Conservation (phyloP, 2,888 invertebrate genomes). For the Synanthedon vespiformis region DNA sequence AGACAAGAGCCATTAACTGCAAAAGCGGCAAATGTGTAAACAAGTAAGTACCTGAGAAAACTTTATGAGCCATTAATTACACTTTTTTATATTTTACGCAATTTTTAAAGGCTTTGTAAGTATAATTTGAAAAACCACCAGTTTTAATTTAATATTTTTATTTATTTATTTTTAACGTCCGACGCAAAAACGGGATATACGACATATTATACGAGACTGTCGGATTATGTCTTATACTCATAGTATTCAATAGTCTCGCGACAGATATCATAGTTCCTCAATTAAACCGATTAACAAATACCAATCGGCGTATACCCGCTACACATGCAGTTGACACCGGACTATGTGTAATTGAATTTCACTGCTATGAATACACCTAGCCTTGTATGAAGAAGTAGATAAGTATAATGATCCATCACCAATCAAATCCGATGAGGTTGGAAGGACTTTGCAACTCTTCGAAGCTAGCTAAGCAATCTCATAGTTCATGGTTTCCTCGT, state of each 20-base stretch:
- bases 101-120: not conserved
- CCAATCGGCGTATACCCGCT: not conserved
- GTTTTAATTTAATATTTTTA: too few relatives aligned
- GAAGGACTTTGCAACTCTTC: too few relatives aligned
- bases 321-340: too few relatives aligned
- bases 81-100: not conserved
- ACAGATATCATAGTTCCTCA: constrained; percentile 11
- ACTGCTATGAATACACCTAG: too few relatives aligned
- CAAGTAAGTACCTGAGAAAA: not conserved
- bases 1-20: not conserved
- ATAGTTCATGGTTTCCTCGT: too few relatives aligned
- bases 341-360: too few relatives aligned
- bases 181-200: constrained; percentile 14
- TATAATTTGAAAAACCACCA: too few relatives aligned
- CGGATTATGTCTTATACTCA: constrained; percentile 28
- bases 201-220: constrained; percentile 43
- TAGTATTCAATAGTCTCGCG: constrained; percentile 7
- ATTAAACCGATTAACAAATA: constrained; percentile 18
- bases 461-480: too few relatives aligned
- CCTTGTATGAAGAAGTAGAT: too few relatives aligned
- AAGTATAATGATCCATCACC: too few relatives aligned
- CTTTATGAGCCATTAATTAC: not conserved
- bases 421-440: too few relatives aligned
- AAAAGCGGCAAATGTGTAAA: not conserved
- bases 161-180: too few relatives aligned